Percentiles rank a stretch among this genome's conserved stretches.
These are phyloP conservation scores for Crax fasciolata DNA, from an alignment of 2,797 vertebrate genomes.

Conservation along the genomic window DNA sequence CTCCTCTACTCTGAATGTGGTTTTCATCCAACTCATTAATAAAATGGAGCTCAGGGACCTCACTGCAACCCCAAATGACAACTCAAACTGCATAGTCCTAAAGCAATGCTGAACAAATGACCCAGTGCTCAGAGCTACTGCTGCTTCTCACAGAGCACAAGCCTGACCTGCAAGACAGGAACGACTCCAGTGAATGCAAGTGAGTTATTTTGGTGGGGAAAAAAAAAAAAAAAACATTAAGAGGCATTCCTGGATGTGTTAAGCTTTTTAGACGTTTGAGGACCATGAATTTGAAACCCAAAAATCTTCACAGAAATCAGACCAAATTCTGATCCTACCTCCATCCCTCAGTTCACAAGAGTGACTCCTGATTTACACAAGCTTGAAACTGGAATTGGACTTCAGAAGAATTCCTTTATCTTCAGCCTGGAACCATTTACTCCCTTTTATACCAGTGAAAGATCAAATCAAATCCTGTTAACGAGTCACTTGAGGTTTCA, in stretches of 20 bases:
- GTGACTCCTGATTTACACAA: neutral
- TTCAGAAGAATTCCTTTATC: neutral
- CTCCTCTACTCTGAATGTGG: neutral
- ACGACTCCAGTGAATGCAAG: neutral
- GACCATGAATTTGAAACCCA: neutral
- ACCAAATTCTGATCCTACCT: neutral
- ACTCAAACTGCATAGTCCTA: fast-evolving
- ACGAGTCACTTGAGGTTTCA: neutral
- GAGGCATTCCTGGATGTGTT: neutral
- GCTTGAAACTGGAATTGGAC: neutral
- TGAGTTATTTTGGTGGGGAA: neutral
- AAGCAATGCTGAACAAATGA: neutral
- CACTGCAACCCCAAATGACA: neutral
- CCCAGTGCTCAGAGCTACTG: neutral
- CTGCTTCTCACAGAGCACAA: neutral
- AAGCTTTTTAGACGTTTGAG: neutral
- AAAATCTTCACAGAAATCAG: neutral
- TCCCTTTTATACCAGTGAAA: neutral
- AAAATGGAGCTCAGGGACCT: neutral
- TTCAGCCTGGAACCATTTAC: neutral
- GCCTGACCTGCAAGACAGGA: neutral
- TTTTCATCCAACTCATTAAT: neutral
- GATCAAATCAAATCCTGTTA: neutral
- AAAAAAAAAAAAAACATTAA: neutral
- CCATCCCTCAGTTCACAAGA: neutral